Conservation (phyloP, 53 echinoderm and acorn worm genomes). For the Echinarachnius parma region DNA sequence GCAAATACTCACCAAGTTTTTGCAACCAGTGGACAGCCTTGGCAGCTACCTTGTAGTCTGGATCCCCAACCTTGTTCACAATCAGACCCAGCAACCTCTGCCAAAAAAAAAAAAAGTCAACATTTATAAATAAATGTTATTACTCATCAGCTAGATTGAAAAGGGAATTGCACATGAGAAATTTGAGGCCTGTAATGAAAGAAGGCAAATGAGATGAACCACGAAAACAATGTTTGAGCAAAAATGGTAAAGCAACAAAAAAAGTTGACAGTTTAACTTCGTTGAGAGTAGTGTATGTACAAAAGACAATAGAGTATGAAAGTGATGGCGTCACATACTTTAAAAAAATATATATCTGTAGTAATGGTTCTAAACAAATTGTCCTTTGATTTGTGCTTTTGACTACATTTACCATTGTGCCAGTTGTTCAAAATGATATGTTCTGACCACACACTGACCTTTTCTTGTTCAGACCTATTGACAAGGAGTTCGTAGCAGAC, state of each 20-base stretch:
- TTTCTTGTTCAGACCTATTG: constrained; percentile 85
- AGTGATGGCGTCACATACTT: neutral
- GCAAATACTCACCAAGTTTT: constrained; percentile 63
- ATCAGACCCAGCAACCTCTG: constrained; percentile 65
- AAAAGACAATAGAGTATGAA: too few relatives aligned
- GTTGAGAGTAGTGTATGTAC: neutral
- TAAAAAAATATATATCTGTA: neutral
- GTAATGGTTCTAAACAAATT: neutral
- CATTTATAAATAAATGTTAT: neutral
- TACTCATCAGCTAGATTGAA: too few relatives aligned
- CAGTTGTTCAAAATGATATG: neutral
- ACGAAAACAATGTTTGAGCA: too few relatives aligned
- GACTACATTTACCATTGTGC: neutral
- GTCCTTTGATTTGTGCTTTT: neutral
- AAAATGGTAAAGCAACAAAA: neutral
- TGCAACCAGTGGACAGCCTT: constrained; percentile 83
- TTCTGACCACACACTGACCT: constrained; percentile 69
- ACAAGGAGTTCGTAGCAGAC: constrained; percentile 74
- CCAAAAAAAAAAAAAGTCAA: neutral
- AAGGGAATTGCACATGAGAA: too few relatives aligned
- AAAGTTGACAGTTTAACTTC: too few relatives aligned
- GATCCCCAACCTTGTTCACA: constrained; percentile 93
- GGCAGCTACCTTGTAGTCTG: constrained; percentile 85
- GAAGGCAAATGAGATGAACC: too few relatives aligned
- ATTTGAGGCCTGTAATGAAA: too few relatives aligned